Evolutionary conservation across 2,888 invertebrate species (phyloP), one percentile per base, ranked within the genome.

Genomic region (Meta bourneti): DNA sequence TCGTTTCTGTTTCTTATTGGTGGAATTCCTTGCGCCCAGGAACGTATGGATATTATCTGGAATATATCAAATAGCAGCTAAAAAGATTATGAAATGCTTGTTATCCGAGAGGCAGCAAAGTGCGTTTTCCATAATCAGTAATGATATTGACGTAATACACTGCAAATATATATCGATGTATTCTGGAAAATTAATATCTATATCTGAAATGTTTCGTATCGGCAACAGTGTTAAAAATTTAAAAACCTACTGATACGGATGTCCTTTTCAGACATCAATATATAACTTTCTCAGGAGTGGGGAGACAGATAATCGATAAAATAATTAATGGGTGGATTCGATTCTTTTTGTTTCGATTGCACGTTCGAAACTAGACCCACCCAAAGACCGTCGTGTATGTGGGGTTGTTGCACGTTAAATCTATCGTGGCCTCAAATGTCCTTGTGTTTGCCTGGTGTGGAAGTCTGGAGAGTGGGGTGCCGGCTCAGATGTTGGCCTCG

Each of bases 1-100:
- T 78, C 78, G 51, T 52, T 78, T 78, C 11, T n/a, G 52, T 51
- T 74, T 75, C 54, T 84, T 48, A 84, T 84, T 84, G 84, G 84
- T 34, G 61, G 84, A 20, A 75, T 11, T 84, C 51, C 48, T 61
- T 34, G 34, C 34, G 34, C 4, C 34, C 34, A 34, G 34, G 34
- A 34, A 34, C 34, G 34, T 34, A 84, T 34, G 84, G 54, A 16
- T 51, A 84, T 61, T 81, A 84, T 84, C 84, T 19, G 16, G 52
- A 84, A 75, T 74, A 75, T 74, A 84, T 84, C 84, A 61, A 82
- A 71, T 49, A 49, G 82, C 11, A 51, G 72, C 52, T 16, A 54
- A 75, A 49, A 61, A 20, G 6, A 13, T 84, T 84, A 48, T 4
- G 84, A 54, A 75, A 84, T 54, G 16, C 61, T 72, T 20, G 19